Conservation (phyloP, 2,797 vertebrate species). For the Ciconia nigra region DNA sequence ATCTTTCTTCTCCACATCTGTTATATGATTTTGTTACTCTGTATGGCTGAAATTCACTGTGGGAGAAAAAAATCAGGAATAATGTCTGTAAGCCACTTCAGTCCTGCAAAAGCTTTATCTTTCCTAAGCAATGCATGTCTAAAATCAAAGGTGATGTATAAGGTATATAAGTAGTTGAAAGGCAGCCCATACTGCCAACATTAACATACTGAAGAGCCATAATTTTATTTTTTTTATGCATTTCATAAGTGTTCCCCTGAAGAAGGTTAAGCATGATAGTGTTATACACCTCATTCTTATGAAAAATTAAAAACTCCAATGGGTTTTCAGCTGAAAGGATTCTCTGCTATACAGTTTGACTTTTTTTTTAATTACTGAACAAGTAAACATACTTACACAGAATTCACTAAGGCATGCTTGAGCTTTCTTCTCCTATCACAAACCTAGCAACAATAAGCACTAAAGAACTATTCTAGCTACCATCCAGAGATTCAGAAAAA, state of each 20-base stretch:
- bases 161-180: not conserved
- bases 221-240: not conserved
- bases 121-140: not conserved
- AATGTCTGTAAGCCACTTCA: not conserved
- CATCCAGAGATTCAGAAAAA: not conserved
- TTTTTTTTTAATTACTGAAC: not conserved
- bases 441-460: not conserved
- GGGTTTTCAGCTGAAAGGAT: not conserved
- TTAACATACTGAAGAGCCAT: not conserved
- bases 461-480: not conserved
- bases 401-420: not conserved
- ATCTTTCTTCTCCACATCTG: not conserved
- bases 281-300: not conserved
- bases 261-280: not conserved
- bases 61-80: not conserved
- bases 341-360: not conserved
- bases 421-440: not conserved
- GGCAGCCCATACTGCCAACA: not conserved
- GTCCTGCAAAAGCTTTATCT: not conserved
- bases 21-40: not conserved
- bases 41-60: not conserved
- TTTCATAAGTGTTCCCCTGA: not conserved
- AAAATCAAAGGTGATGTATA: not conserved
- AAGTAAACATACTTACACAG: not conserved
- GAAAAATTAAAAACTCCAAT: not conserved